Base-by-base conservation (phyloP, 2,113 vertebrate genomes). In the Tor tambroides region DNA sequence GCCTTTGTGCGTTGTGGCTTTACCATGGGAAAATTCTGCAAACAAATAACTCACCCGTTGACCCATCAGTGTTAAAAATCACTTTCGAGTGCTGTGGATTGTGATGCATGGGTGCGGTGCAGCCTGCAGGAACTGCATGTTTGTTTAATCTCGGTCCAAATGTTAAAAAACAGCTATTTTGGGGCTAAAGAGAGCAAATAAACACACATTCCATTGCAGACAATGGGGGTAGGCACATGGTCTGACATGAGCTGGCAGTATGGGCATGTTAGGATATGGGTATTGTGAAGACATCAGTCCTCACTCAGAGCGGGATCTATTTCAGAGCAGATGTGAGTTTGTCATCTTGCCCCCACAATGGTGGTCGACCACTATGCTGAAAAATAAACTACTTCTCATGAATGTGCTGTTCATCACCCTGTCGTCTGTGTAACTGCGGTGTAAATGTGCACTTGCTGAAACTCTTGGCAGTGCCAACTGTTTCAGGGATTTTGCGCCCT, bases 21-120 rank as follows among this genome's bases (percentile, higher is more conserved):
- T 92, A 93, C 92, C 93, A 95, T 95, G 94, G 94, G 95, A 95
- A 95, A 94, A 93, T 94, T 93, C 93, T 92, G 93, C 90, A 93
- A 93, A 95, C 93, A 95, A 95, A 94, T 94, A 93, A 94, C 92
- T 93, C 83, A 90, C 92, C 92, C 85, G 65, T 88, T 91, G 92
- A 93, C 91, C 92, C 91, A 92, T 93, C 90, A 88, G 88, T 83
- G 89, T 92, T 91, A 93, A 87, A 87, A 90, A 92, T 92, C 89
- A 93, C 93, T 94, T 94, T 91, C 91, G 85, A 93, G 91, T 86
- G 72, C 87, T 91, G 84, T 90, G 93, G 92, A 93, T 91, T 92
- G 93, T 91, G 88, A 87, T 89, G 87, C 67, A 89, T 92, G 92
- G 93, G 93, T 90, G 91, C 91, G 92, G 92, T 89, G 72, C 85